phyloP scores from a whole-genome alignment of 2,113 vertebrate species.

The Cricetomys ansorgei region DNA sequence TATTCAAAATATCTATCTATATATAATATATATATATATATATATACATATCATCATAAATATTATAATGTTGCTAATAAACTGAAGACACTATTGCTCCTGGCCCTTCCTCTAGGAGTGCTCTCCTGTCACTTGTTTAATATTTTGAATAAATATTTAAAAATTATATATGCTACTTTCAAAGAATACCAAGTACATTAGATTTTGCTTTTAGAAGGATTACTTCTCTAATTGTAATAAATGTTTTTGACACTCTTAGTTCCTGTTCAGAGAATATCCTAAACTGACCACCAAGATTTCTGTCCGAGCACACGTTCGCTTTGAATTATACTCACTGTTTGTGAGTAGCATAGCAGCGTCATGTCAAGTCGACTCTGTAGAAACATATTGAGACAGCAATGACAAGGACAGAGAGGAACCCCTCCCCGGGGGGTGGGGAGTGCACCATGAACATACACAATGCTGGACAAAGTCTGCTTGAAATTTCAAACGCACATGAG shows the following conservation, averaged over 20 bases:
- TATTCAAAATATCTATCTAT: conserved; percentile 21
- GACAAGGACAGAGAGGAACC: not conserved
- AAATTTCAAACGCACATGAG: not conserved
- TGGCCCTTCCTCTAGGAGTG: not conserved
- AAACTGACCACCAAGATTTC: not conserved
- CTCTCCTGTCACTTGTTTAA: not conserved
- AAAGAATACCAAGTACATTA: not conserved
- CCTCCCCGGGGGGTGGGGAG: not conserved
- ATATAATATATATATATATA: too few relatives aligned
- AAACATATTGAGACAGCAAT: not conserved
- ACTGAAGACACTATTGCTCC: not conserved
- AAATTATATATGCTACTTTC: not conserved
- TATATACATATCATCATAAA: not conserved
- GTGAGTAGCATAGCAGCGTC: too few relatives aligned
- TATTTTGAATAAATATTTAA: not conserved
- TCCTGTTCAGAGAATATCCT: not conserved
- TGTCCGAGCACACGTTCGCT: not conserved
- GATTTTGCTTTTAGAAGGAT: not conserved
- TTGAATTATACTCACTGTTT: not conserved
- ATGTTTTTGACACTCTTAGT: not conserved
- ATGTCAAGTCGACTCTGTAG: not conserved
- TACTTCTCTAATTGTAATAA: not conserved
- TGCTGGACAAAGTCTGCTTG: not conserved
- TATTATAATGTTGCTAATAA: not conserved
- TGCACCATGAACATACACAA: not conserved